phyloP scores from a whole-genome alignment of 2,113 vertebrate species.

The Cnemophilus loriae region DNA sequence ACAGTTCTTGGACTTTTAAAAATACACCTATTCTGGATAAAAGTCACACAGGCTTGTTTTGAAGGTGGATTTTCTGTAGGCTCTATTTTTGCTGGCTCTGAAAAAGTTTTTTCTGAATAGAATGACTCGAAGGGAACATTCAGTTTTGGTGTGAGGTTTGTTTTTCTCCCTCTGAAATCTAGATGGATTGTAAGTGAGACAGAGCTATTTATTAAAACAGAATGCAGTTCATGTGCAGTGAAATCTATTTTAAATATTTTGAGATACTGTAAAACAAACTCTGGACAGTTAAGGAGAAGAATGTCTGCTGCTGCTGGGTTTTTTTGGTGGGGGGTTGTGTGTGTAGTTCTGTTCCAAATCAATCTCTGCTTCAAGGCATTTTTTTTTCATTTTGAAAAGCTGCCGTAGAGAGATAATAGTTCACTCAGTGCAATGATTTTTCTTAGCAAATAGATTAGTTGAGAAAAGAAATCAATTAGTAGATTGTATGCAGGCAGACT shows the following conservation, averaged over 20 bases:
- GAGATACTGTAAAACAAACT: neutral
- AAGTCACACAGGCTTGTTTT: neutral
- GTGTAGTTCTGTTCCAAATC: neutral
- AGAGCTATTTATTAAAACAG: neutral
- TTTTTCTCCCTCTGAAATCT: neutral
- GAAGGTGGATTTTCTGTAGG: neutral
- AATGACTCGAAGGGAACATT: neutral
- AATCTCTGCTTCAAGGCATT: neutral
- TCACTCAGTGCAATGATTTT: neutral
- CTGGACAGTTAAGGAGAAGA: neutral
- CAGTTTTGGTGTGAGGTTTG: neutral
- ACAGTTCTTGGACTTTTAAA: neutral
- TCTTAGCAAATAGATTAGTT: neutral
- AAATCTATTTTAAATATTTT: neutral
- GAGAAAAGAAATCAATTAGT: neutral
- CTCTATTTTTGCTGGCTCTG: conserved; percentile 6
- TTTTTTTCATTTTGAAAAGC: neutral
- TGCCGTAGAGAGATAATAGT: neutral
- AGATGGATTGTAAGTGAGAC: neutral
- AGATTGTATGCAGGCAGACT: neutral
- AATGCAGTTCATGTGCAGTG: neutral
- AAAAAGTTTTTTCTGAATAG: neutral
- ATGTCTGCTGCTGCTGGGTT: neutral
- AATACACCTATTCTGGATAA: neutral
- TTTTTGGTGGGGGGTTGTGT: neutral